phyloP scores from a whole-genome alignment of 1,140 invertebrate species.

The Nasonia vitripennis region DNA sequence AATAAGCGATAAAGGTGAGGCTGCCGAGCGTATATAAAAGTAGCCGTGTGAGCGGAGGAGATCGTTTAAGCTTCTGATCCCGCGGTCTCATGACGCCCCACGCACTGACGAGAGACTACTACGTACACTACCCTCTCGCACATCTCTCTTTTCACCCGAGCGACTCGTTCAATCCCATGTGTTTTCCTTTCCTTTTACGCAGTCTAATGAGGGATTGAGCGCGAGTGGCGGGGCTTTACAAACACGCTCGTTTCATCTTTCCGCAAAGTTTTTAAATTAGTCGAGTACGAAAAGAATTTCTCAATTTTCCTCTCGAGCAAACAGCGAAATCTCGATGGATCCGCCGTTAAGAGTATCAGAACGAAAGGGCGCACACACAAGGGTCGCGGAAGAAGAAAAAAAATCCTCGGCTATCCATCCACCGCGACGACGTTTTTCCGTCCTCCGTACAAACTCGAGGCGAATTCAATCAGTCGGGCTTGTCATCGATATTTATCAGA shows the following conservation, averaged over 20 bases:
- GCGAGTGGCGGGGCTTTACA: too few relatives aligned
- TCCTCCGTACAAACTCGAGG: neutral
- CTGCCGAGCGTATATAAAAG: constrained; percentile 8
- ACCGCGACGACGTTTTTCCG: neutral
- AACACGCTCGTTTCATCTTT: neutral
- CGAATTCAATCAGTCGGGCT: constrained; percentile 11
- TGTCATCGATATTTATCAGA: constrained; percentile 4
- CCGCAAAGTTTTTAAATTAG: neutral
- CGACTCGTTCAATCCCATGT: neutral
- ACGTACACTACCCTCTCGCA: neutral
- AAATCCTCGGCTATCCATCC: neutral
- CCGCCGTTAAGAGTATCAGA: too few relatives aligned
- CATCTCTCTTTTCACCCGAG: neutral
- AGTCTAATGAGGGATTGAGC: neutral
- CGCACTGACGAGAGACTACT: neutral
- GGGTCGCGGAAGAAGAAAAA: neutral
- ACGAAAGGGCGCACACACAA: neutral
- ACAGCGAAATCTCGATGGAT: too few relatives aligned
- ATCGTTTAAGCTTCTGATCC: constrained; percentile 16
- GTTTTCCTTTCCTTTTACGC: neutral
- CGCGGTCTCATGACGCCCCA: neutral
- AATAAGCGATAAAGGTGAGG: constrained; percentile 57
- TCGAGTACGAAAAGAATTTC: neutral
- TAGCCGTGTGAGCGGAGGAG: neutral
- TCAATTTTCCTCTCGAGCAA: too few relatives aligned